Percentiles rank a stretch among this genome's conserved stretches.
Conservation (phyloP, 2,888 invertebrate genomes). For the Tholera decimalis region DNA sequence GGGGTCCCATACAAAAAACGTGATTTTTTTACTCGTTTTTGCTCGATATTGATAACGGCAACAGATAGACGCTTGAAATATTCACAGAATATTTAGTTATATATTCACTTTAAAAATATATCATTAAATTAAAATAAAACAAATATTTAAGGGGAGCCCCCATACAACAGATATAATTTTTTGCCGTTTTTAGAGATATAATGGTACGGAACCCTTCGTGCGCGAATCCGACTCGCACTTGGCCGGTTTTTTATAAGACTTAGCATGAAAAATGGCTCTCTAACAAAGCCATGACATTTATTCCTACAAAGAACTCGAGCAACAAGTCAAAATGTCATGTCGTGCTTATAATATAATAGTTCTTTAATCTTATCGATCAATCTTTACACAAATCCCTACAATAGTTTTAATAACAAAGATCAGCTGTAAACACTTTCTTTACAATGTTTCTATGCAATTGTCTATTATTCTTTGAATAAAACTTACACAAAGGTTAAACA, state of each 20-base stretch:
- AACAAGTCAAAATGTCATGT: constrained; percentile 43
- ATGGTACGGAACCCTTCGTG: too few relatives aligned
- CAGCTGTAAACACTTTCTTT: background rate
- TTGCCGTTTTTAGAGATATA: too few relatives aligned
- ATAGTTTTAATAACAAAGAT: constrained; percentile 8
- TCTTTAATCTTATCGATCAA: constrained; percentile 32
- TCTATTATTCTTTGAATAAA: constrained; percentile 5
- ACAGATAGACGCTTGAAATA: too few relatives aligned
- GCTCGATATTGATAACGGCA: too few relatives aligned
- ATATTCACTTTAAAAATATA: too few relatives aligned
- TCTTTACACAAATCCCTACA: constrained; percentile 2
- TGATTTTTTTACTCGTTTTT: too few relatives aligned
- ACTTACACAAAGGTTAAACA: background rate
- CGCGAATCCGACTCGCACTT: too few relatives aligned
- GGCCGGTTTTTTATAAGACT: background rate
- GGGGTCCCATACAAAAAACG: too few relatives aligned
- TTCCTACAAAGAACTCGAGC: constrained; percentile 19
- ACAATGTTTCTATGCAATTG: constrained; percentile 2
- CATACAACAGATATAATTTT: too few relatives aligned
- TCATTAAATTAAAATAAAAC: too few relatives aligned
- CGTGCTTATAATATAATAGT: constrained; percentile 19
- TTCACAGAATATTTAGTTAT: too few relatives aligned
- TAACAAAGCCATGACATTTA: constrained; percentile 3
- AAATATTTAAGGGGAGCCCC: too few relatives aligned
- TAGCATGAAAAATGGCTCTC: background rate